A percentile compares a stretch with the other conserved stretches of the same genome.
Conservation (phyloP, 2,113 vertebrate species). For the Leucosticte australis region DNA sequence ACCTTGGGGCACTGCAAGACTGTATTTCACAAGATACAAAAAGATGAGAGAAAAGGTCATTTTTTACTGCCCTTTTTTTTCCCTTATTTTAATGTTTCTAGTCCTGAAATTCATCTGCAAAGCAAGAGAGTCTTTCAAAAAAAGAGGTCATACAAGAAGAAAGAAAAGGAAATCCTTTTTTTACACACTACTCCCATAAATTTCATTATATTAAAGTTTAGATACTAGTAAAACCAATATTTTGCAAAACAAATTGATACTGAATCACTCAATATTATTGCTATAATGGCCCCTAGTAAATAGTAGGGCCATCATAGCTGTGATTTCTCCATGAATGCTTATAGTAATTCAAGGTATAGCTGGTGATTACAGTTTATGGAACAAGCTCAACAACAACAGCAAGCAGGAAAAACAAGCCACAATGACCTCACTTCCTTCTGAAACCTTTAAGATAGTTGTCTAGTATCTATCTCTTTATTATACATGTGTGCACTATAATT, state of each 20-base stretch:
- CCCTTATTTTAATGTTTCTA: background rate
- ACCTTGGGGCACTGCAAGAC: constrained; percentile 51
- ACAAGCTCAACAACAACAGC: background rate
- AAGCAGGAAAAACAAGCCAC: background rate
- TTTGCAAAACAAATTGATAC: background rate
- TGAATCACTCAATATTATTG: background rate
- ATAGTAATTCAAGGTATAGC: background rate
- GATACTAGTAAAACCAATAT: background rate
- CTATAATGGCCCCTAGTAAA: background rate
- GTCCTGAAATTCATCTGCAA: background rate
- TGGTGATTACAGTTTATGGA: background rate
- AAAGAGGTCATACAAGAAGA: background rate
- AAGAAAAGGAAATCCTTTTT: background rate
- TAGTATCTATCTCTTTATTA: background rate
- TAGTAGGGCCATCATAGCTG: background rate
- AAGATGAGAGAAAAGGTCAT: constrained; percentile 61
- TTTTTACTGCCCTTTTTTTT: background rate
- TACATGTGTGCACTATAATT: background rate
- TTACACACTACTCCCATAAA: background rate
- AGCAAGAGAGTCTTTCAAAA: background rate
- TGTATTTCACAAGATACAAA: constrained; percentile 47
- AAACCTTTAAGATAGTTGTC: background rate
- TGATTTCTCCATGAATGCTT: background rate
- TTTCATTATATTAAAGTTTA: background rate
- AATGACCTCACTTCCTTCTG: background rate